Evolutionary conservation across 1,140 invertebrate genomes (phyloP).

Genomic region (Latrodectus geometricus): DNA sequence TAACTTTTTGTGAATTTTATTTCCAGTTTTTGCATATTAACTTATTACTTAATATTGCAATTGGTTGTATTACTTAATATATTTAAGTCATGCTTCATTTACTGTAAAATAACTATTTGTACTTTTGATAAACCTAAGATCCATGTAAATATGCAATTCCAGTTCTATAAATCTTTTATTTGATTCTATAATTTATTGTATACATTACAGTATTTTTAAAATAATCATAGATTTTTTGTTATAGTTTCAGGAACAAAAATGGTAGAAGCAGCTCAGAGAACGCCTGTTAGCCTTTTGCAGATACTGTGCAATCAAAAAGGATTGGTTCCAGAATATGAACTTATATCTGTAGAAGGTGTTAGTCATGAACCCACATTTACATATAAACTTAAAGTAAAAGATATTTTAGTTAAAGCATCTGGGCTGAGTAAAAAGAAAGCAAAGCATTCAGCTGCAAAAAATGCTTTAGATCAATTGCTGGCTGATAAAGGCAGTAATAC

Average conservation of each 20-base stretch:
- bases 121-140: too few species aligned
- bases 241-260: not conserved
- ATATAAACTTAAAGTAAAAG: conserved; percentile 73
- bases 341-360: conserved; percentile 95
- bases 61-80: too few species aligned
- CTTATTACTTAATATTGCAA: too few species aligned
- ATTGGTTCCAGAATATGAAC: conserved; percentile 94
- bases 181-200: too few species aligned
- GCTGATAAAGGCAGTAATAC: conserved; percentile 48
- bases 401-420: conserved; percentile 83
- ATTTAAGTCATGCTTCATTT: too few species aligned
- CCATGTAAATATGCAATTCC: too few species aligned
- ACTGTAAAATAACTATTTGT: too few species aligned
- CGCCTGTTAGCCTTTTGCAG: conserved; percentile 72
- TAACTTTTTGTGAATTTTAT: too few species aligned
- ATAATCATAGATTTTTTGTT: too few species aligned
- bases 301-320: conserved; percentile 90
- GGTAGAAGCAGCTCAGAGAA: conserved; percentile 56
- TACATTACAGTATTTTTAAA: too few species aligned
- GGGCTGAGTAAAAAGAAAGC: conserved; percentile 98
- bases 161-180: too few species aligned
- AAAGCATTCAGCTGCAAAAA: conserved; percentile 93
- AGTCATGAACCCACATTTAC: conserved; percentile 97
- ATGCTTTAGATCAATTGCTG: conserved; percentile 79
- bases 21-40: too few species aligned